Base-by-base conservation (phyloP, 2,113 vertebrate genomes). In the Heterocephalus glaber region DNA sequence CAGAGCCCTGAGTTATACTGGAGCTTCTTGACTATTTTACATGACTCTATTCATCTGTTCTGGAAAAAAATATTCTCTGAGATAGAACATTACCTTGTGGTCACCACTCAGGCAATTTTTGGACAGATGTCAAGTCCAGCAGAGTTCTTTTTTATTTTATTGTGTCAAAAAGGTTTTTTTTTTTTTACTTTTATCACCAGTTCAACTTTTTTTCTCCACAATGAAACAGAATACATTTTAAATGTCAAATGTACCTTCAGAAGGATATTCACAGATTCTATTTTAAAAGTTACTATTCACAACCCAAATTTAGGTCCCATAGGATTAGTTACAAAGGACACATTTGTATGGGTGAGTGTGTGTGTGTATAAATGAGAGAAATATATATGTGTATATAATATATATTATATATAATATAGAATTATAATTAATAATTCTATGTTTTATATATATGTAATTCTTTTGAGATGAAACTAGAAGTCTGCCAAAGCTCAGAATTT, bases 211-310 rank as follows among this genome's bases (percentile, higher is more conserved):
- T 60, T 11, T 58, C 33, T 49, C 24, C 11, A 61, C 26, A 93
- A 22, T 86, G n/a, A 82, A 95, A 86, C 44, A 82, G 49, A 82
- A 72, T 90, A 41, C 2, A 93, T 95, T 68, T 96, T 77, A 96
- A 95, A 88, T 82, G 76, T 88, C 70, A 92, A 88, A 68, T 16
- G 49, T 94, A 85, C 82, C 65, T 96, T 96, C 13, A 72, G 28
- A 54, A 84, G 56, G 17, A 58, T 61, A 33, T 70, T 94, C 76
- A 94, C 63, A 97, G 76, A 82, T 88, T 60, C 35, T 86, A 3
- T 72, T 96, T 92, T 92, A 90, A 91, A 91, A 93, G 65, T 60
- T 88, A 84, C 44, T 89, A 38, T 92, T 92, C 68, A 61, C 28
- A 63, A 94, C 28, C 14, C 41, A 87, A 22, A 96, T 90, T 95